phyloP scores from a whole-genome alignment of 2,888 invertebrate species.

The Lasiommata megera region DNA sequence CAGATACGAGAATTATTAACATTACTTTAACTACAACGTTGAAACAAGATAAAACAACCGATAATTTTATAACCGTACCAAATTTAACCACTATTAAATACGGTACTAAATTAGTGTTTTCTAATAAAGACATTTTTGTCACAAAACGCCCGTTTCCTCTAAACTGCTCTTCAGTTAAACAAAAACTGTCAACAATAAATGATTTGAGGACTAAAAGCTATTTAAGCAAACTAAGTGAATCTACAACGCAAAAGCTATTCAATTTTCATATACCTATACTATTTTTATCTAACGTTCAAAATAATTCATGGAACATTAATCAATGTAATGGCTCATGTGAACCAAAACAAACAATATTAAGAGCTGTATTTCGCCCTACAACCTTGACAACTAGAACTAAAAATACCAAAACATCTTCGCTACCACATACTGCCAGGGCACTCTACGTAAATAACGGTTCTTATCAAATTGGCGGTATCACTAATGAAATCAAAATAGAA shows the following conservation, averaged over 20 bases:
- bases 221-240: neutral
- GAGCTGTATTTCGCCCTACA: no score
- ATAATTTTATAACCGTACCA: neutral
- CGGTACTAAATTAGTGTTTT: neutral
- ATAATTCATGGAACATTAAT: neutral
- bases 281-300: neutral
- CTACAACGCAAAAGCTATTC: neutral
- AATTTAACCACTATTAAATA: neutral
- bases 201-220: neutral
- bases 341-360: no score
- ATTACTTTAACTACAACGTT: neutral
- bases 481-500: no score
- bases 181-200: neutral
- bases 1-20: neutral
- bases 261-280: neutral
- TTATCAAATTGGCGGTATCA: no score
- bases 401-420: no score
- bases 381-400: no score
- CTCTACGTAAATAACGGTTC: no score
- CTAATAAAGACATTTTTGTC: neutral
- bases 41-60: neutral
- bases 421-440: no score
- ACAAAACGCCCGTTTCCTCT: no score
- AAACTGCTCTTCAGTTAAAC: neutral
- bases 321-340: no score